phyloP scores from a whole-genome alignment of 2,888 invertebrate genomes.

The Apotomis turbidana region DNA sequence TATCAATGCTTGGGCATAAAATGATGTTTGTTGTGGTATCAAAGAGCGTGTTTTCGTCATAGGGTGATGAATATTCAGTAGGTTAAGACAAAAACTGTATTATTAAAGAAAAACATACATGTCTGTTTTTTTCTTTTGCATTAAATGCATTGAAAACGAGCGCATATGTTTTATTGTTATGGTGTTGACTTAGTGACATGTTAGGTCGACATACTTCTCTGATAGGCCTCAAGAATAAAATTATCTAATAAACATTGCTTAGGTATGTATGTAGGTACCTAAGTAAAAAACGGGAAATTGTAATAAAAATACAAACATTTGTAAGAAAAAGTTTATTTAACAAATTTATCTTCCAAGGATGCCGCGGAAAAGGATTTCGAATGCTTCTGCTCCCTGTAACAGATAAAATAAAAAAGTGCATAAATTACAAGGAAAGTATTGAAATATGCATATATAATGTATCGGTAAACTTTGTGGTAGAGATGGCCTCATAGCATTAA shows the following conservation, averaged over 20 bases:
- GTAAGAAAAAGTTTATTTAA: neutral
- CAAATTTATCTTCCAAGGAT: neutral
- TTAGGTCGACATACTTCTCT: no score
- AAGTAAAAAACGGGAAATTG: no score
- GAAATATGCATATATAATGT: no score
- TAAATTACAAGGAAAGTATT: neutral
- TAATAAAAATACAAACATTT: neutral
- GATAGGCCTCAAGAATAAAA: neutral
- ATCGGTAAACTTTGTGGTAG: no score
- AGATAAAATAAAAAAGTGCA: constrained; percentile 2
- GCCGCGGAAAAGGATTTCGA: neutral
- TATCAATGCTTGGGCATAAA: constrained; percentile 22
- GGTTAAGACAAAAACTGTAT: constrained; percentile 2
- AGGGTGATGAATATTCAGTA: constrained; percentile 32
- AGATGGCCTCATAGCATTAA: no score
- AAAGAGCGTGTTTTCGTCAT: constrained; percentile 26
- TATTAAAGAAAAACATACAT: neutral
- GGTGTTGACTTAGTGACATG: neutral
- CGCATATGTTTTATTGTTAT: neutral
- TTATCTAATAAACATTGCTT: neutral
- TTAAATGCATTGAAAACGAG: neutral
- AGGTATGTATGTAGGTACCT: no score
- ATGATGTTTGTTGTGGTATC: constrained; percentile 19
- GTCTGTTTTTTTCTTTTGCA: neutral
- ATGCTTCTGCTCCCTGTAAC: constrained; percentile 24